A percentile compares a stretch with the other conserved stretches of the same genome.
Evolutionary conservation across 2,113 vertebrate species (phyloP).

Genomic region (Larimichthys crocea): DNA sequence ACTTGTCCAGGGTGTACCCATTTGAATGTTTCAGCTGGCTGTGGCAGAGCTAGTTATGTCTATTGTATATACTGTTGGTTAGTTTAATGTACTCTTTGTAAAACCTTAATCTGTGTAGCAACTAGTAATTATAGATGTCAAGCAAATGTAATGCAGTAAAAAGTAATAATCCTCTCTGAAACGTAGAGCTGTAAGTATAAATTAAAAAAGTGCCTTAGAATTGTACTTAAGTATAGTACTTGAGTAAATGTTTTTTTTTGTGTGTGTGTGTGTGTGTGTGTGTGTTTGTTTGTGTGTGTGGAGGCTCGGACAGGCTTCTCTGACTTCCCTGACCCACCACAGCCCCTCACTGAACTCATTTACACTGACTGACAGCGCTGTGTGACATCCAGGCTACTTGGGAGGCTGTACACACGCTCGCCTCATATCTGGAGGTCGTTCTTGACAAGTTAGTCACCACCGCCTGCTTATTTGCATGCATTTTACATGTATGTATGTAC

Average conservation of each 20-base stretch:
- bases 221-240: background rate
- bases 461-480: constrained; percentile 35
- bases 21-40: background rate
- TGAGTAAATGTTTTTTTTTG: background rate
- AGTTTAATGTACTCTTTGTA: background rate
- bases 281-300: background rate
- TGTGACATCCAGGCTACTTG: constrained; percentile 46
- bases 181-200: background rate
- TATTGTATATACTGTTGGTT: background rate
- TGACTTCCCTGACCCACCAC: constrained; percentile 70
- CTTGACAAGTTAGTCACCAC: constrained; percentile 29
- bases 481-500: constrained; percentile 41
- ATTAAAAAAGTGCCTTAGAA: background rate
- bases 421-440: constrained; percentile 40
- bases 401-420: constrained; percentile 20
- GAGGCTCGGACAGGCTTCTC: constrained; percentile 76
- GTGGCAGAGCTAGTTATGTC: background rate
- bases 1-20: too few species aligned
- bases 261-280: background rate
- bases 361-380: constrained; percentile 68
- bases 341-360: constrained; percentile 51
- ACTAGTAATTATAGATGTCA: background rate
- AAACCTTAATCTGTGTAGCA: background rate
- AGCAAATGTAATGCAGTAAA: background rate
- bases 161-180: background rate